phyloP scores from a whole-genome alignment of 2,888 invertebrate species.

The Rapana venosa region DNA sequence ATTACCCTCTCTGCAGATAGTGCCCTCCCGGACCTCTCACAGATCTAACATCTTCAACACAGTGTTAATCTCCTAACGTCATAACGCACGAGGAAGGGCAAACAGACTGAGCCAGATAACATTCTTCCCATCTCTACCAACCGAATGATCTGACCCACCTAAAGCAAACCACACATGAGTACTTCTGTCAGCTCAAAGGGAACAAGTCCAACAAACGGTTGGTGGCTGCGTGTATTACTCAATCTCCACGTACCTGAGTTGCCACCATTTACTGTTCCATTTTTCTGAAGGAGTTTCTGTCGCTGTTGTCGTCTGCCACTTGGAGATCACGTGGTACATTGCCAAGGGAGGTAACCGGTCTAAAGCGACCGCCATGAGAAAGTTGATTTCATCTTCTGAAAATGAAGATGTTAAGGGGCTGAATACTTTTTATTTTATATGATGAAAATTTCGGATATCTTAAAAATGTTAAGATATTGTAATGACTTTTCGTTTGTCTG shows the following conservation, averaged over 20 bases:
- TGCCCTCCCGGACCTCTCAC: too few species aligned
- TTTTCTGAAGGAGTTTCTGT: neutral
- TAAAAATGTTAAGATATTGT: too few species aligned
- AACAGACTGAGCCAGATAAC: neutral
- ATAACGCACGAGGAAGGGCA: too few species aligned
- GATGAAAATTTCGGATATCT: too few species aligned
- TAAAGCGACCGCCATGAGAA: conserved; percentile 40
- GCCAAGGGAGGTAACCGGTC: conserved; percentile 32
- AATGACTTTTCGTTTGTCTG: too few species aligned
- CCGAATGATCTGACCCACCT: neutral
- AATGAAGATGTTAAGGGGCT: neutral
- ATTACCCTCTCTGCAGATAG: too few species aligned
- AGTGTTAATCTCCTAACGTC: too few species aligned
- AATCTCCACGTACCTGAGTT: conserved; percentile 31
- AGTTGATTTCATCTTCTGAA: conserved; percentile 41
- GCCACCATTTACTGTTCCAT: conserved; percentile 43
- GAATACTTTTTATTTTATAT: too few species aligned
- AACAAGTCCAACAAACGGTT: neutral
- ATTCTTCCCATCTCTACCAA: too few species aligned
- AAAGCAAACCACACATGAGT: neutral
- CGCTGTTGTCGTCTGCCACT: conserved; percentile 31
- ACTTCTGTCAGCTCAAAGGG: too few species aligned
- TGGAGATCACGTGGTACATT: conserved; percentile 34
- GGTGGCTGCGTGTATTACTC: neutral
- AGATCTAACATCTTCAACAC: too few species aligned